These are phyloP conservation scores for Drosophila mayri DNA, from an alignment of 1,140 invertebrate genomes.

Conservation along the genomic window DNA sequence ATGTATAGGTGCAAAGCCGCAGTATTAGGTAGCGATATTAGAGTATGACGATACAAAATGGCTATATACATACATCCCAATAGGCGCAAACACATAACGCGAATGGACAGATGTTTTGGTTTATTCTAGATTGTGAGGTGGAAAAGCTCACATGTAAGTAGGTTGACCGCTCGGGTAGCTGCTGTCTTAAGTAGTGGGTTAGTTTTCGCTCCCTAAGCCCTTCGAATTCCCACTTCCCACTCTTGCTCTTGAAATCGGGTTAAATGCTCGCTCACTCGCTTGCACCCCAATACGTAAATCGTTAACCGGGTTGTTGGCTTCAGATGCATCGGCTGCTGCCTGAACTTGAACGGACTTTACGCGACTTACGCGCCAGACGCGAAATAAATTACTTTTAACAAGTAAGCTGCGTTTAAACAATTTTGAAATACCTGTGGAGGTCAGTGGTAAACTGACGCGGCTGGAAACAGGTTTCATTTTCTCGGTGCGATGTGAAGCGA, in stretches of 20 bases:
- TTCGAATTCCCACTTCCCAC: neutral
- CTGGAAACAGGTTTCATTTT: slow-evolving; percentile 70
- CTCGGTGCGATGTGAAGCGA: slow-evolving; percentile 18
- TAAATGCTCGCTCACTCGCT: slow-evolving; percentile 1
- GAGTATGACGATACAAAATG: slow-evolving; percentile 7
- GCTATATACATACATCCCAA: neutral
- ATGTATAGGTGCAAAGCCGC: slow-evolving; percentile 23
- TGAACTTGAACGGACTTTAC: slow-evolving; percentile 56
- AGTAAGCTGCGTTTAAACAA: slow-evolving; percentile 47
- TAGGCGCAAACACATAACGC: too few relatives aligned
- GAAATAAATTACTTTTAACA: slow-evolving; percentile 53
- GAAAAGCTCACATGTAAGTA: slow-evolving; percentile 24
- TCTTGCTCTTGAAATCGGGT: neutral
- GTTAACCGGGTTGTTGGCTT: slow-evolving; percentile 57
- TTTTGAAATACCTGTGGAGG: slow-evolving; percentile 58
- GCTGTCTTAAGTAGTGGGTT: slow-evolving; percentile 12
- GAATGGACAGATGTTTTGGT: slow-evolving; percentile 27
- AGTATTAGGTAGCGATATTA: neutral
- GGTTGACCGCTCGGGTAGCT: slow-evolving; percentile 9
- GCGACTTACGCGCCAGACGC: slow-evolving; percentile 30
- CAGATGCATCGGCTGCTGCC: slow-evolving; percentile 40
- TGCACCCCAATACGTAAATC: slow-evolving; percentile 20
- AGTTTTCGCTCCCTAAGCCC: neutral
- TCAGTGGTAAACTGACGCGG: slow-evolving; percentile 57
- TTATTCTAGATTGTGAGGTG: slow-evolving; percentile 8